Evolutionary conservation across 2,113 vertebrate species (phyloP), one percentile per base, ranked within the genome.

Genomic region (Ptilorrhoa leucosticta): DNA sequence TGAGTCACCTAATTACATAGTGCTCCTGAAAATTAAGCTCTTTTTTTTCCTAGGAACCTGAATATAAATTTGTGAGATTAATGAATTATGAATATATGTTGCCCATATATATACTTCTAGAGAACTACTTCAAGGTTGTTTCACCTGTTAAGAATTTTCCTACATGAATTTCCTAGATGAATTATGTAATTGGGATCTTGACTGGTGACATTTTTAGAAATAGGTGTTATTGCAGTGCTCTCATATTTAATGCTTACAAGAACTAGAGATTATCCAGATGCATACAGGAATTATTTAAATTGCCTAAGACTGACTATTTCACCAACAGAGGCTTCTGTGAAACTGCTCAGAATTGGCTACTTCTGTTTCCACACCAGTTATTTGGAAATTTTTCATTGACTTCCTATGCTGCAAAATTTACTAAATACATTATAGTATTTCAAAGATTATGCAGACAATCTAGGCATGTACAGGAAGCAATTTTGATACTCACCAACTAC

Each of bases 181-280:
- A 66, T 63, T 66, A 81, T 40, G 39, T 86, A 77, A 92, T 30
- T 65, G 54, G 40, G 57, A 76, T 77, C 71, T 63, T 72, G 58
- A 50, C 28, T 61, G 22, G 39, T 51, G 27, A 58, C 8, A 51
- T 60, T 92, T 92, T 88, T 37, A 87, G 64, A 82, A 78, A 70
- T 37, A 79, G 28, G 61, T 86, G 64, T 51, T 73, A 82, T 18
- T 71, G 51, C 40, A 68, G 22, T 35, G 40, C 30, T 77, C 91
- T 83, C 66, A 54, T 65, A 83, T 77, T 66, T 65, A 84, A 71
- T n/a, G 30, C 58, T 61, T 87, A 70, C 20, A 44, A 79, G 68
- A 94, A 73, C 33, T 58, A 90, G 90, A 93, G 63, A 66, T 83
- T 88, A 77, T 58, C 95, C 83, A 95, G 85, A 83, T 54, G 58